A percentile compares a stretch with the other conserved stretches of the same genome.
Conservation (phyloP, 2,113 vertebrate genomes). For the Mohoua ochrocephala region DNA sequence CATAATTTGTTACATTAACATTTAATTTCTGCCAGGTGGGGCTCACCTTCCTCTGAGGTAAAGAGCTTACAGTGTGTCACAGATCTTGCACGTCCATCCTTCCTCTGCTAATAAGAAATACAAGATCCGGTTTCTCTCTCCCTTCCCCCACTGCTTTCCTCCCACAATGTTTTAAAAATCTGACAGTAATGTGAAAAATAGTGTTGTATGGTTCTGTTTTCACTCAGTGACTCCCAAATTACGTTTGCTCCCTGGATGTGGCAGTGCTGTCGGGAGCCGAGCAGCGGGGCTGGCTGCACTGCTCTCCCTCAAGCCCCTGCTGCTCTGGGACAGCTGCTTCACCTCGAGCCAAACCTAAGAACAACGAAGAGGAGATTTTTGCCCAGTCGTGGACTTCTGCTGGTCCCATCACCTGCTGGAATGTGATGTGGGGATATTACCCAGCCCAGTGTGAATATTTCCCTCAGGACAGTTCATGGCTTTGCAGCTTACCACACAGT, state of each 20-base stretch:
- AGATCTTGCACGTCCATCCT: background rate
- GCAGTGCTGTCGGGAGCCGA: background rate
- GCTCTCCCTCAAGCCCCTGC: background rate
- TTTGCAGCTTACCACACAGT: background rate
- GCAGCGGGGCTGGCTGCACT: background rate
- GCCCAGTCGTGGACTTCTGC: background rate
- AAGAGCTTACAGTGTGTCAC: background rate
- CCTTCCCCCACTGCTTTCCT: conserved; percentile 2
- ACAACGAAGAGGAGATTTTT: background rate
- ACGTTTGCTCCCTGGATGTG: background rate
- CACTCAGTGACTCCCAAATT: background rate
- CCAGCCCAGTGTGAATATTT: background rate
- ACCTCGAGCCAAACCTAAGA: background rate
- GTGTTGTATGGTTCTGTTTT: background rate
- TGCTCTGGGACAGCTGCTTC: background rate
- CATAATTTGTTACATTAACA: conserved; percentile 26
- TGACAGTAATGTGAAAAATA: background rate
- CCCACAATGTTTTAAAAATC: background rate
- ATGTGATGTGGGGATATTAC: background rate
- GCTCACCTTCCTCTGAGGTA: conserved; percentile 11
- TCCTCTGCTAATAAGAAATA: background rate
- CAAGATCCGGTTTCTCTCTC: conserved; percentile 5
- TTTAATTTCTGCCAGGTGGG: conserved; percentile 30
- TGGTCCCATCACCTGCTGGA: background rate
- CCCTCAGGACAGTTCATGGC: background rate